Evolutionary conservation across 2,113 vertebrate genomes (phyloP).

Genomic region (Tringa solitaria): DNA sequence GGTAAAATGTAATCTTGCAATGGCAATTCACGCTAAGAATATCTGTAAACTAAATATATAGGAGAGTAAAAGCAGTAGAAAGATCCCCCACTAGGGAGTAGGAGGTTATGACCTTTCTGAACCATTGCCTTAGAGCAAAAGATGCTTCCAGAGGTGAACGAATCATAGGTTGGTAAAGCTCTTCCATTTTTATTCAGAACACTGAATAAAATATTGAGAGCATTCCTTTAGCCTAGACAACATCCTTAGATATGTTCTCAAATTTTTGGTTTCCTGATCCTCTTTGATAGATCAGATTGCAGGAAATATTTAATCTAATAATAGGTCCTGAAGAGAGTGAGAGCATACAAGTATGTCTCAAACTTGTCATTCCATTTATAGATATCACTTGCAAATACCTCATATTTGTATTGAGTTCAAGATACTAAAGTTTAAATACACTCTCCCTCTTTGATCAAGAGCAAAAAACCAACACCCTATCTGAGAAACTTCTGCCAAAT

Average conservation of each 20-base stretch:
- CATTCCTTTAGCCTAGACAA: neutral
- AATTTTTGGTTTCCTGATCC: neutral
- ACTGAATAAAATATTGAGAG: neutral
- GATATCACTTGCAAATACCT: neutral
- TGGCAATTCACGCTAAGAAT: neutral
- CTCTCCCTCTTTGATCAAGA: neutral
- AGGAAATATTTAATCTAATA: neutral
- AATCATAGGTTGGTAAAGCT: neutral
- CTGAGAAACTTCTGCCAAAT: neutral
- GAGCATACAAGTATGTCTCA: neutral
- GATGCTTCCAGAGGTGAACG: fast-evolving
- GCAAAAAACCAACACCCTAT: neutral
- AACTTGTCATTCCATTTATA: neutral
- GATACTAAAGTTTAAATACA: neutral
- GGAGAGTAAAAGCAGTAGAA: neutral
- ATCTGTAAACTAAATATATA: neutral
- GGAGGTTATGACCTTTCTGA: neutral
- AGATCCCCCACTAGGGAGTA: neutral
- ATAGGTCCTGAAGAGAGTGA: neutral
- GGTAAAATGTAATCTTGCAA: neutral
- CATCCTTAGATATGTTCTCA: neutral
- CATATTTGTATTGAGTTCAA: neutral
- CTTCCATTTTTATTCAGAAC: neutral
- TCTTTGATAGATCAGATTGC: neutral
- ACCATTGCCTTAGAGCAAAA: neutral